A percentile compares a stretch with the other conserved stretches of the same genome.
Evolutionary conservation across 2,113 vertebrate species (phyloP).

Genomic region (Pygoscelis antarcticus): DNA sequence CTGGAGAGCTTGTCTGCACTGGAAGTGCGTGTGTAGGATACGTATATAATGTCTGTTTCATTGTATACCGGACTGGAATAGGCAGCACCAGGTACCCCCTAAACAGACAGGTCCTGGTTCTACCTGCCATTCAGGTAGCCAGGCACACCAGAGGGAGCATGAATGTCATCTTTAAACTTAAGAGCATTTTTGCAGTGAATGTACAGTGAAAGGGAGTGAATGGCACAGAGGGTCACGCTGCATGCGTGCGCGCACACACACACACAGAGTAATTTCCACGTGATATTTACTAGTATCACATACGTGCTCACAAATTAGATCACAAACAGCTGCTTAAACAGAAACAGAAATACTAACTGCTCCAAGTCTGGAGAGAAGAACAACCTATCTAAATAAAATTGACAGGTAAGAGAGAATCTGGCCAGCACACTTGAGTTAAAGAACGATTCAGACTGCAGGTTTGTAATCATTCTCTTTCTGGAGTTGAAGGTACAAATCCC

Average conservation of each 20-base stretch:
- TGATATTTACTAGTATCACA: not conserved
- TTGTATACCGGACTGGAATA: not conserved
- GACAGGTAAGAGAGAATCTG: not conserved
- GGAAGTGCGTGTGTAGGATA: not conserved
- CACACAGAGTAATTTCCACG: not conserved
- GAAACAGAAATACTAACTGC: not conserved
- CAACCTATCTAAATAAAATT: not conserved
- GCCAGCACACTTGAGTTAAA: not conserved
- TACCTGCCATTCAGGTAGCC: not conserved
- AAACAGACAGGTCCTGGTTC: not conserved
- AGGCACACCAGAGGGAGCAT: not conserved
- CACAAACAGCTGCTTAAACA: not conserved
- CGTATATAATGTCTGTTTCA: not conserved
- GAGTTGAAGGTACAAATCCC: conserved; percentile 39
- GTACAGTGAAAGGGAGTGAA: not conserved
- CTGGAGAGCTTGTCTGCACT: not conserved
- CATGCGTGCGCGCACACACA: not conserved
- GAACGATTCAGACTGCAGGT: not conserved
- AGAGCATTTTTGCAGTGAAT: not conserved
- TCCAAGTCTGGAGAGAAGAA: not conserved
- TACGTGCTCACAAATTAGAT: rapidly evolving
- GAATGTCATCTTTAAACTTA: not conserved
- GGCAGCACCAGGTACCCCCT: not conserved
- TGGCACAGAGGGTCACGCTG: not conserved
- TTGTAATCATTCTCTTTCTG: not conserved